A percentile compares a stretch with the other conserved stretches of the same genome.
phyloP scores from a whole-genome alignment of 2,113 vertebrate species.

The Strix aluco region DNA sequence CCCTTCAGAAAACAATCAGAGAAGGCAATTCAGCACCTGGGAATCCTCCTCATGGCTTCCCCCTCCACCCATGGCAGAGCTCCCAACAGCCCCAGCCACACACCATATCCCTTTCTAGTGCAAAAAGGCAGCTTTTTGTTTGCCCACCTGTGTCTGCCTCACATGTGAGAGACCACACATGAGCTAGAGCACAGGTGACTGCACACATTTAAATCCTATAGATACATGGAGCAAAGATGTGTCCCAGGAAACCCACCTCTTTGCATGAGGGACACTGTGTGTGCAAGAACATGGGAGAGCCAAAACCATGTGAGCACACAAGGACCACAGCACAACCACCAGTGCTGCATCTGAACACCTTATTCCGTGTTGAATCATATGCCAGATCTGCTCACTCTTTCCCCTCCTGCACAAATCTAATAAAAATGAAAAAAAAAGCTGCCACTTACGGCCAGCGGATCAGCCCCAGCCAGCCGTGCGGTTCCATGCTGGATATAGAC shows the following conservation, averaged over 20 bases:
- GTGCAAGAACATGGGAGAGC: fast-evolving
- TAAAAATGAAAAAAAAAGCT: background rate
- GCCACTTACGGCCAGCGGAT: fast-evolving
- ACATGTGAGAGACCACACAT: fast-evolving
- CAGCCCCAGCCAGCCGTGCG: background rate
- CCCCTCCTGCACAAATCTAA: background rate
- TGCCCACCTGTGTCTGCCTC: fast-evolving
- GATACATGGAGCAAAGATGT: background rate
- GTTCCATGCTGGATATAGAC: background rate
- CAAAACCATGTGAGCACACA: fast-evolving
- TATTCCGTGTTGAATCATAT: background rate
- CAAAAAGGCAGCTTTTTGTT: background rate
- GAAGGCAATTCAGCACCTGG: background rate
- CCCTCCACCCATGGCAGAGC: fast-evolving
- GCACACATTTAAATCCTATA: background rate
- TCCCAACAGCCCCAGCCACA: fast-evolving
- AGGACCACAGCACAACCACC: background rate
- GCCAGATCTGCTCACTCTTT: background rate
- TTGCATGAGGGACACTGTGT: fast-evolving
- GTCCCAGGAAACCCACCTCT: background rate
- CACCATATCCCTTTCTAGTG: fast-evolving
- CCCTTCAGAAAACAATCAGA: background rate
- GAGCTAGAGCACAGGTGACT: background rate
- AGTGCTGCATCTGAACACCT: background rate
- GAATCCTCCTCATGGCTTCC: background rate